phyloP scores from a whole-genome alignment of 2,113 vertebrate species.

The Drymodes brunneopygia region DNA sequence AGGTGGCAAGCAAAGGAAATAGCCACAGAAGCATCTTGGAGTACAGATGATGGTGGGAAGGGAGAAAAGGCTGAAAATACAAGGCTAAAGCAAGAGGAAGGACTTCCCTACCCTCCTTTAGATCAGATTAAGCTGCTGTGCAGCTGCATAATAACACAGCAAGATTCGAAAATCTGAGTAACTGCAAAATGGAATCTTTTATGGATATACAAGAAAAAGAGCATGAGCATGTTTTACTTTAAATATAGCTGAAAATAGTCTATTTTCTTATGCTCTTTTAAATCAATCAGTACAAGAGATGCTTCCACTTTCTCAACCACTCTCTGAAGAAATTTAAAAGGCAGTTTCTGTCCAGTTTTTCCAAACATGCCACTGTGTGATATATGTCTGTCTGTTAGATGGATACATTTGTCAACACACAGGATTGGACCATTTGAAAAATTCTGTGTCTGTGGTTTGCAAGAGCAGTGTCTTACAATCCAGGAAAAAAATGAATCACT shows the following conservation, averaged over 20 bases:
- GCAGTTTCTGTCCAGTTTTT: background rate
- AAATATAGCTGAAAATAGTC: background rate
- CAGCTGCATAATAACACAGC: background rate
- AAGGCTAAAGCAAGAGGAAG: background rate
- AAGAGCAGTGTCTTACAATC: background rate
- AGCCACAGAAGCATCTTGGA: background rate
- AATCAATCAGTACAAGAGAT: background rate
- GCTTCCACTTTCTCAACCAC: background rate
- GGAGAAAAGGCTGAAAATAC: background rate
- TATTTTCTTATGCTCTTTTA: background rate
- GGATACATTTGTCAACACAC: background rate
- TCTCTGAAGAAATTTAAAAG: background rate
- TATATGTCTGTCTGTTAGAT: background rate
- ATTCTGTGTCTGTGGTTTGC: background rate
- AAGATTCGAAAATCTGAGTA: background rate
- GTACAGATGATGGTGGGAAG: background rate
- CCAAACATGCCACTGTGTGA: background rate
- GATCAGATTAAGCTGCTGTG: background rate
- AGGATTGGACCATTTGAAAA: background rate
- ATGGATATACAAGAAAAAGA: background rate
- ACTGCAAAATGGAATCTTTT: background rate
- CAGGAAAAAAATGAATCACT: background rate
- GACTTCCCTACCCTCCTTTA: background rate
- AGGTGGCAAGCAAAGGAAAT: background rate
- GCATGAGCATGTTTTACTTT: background rate